Base-by-base conservation (phyloP, 35 echinoderm and acorn worm genomes). In the Heliocidaris erythrogramma region DNA sequence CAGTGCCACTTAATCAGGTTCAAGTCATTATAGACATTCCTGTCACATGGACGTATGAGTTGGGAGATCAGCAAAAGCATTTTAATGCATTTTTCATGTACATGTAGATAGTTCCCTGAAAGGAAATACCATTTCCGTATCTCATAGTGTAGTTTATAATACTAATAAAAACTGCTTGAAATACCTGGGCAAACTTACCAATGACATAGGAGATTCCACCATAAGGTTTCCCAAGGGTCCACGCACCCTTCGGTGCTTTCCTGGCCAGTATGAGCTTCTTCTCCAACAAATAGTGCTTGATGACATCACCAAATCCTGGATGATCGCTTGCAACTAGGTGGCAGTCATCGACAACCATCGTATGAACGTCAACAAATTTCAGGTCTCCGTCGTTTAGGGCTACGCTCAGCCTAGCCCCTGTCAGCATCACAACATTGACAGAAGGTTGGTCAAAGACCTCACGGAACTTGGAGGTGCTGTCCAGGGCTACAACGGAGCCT, bases 171-270 rank as follows among this genome's bases (percentile, higher is more conserved):
- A n/a, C 27, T 78, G 65, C 65, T 78, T 78, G 65, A 78, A 42
- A n/a, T 78, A 78, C 65, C 27, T 3, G 27, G 49, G 29, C 21
- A 59, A 52, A 92, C 29, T 92, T 92, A 92, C 91, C 91, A n/a
- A 92, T 92, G 16, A 92, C 50, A 59, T 13, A 42, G 10, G 91
- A 52, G 24, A 92, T 59, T 52, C 91, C 91, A 30, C 91, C 91
- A 13, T 92, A 92, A 13, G 91, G 91, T 92, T 48, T 92, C 48
- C 91, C 91, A 27, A 92, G 5, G 21, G 91, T 92, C 91, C 91
- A 92, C 5, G 91, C 91, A 52, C 91, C 91, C 48, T 48, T 49
- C 5, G 91, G 91, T 50, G 91, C 91, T 30, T 92, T 92, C 16
- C 91, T 92, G 29, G 91, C 91, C 0, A 92, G 91, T 18, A 92